Percentiles rank a stretch among this genome's conserved stretches.
These are phyloP conservation scores for Heterodera carotae DNA, from an alignment of 1,140 invertebrate species.

Conservation along the genomic window DNA sequence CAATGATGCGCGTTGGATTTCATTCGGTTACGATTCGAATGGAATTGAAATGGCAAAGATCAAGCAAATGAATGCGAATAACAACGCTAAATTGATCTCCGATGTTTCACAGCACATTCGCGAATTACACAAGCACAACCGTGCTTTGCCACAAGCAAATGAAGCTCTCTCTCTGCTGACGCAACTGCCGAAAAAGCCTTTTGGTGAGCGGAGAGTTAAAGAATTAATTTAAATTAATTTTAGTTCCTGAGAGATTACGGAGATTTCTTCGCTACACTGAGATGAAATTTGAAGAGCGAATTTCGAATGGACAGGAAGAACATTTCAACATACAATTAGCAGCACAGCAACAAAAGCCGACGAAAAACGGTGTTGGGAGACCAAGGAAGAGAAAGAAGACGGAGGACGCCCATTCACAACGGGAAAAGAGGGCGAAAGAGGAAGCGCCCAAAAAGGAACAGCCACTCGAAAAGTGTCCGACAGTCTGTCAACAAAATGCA, in stretches of 20 bases:
- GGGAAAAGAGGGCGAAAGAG: background rate
- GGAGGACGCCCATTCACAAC: background rate
- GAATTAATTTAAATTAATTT: slow-evolving; percentile 16
- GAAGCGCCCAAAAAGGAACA: slow-evolving; percentile 8
- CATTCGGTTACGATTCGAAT: slow-evolving; percentile 33
- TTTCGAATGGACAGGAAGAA: background rate
- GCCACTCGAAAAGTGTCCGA: background rate
- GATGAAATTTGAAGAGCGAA: background rate
- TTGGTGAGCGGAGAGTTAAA: slow-evolving; percentile 34
- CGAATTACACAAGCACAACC: slow-evolving; percentile 32
- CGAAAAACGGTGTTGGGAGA: slow-evolving; percentile 13
- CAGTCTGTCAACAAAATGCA: background rate
- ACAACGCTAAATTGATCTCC: background rate
- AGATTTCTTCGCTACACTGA: slow-evolving; percentile 17
- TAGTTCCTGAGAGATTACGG: slow-evolving; percentile 21
- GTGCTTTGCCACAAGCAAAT: slow-evolving; percentile 13
- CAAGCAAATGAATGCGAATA: slow-evolving; percentile 28
- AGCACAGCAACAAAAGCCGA: background rate
- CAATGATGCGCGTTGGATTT: slow-evolving; percentile 42
- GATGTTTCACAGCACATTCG: slow-evolving; percentile 11
- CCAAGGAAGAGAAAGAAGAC: slow-evolving; percentile 10
- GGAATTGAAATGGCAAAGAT: slow-evolving; percentile 32
- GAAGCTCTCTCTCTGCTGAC: slow-evolving; percentile 38
- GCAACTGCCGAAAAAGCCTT: slow-evolving; percentile 40
- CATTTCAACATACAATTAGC: background rate